Conservation (phyloP, 2,888 invertebrate genomes). For the Camponotus fellah region DNA sequence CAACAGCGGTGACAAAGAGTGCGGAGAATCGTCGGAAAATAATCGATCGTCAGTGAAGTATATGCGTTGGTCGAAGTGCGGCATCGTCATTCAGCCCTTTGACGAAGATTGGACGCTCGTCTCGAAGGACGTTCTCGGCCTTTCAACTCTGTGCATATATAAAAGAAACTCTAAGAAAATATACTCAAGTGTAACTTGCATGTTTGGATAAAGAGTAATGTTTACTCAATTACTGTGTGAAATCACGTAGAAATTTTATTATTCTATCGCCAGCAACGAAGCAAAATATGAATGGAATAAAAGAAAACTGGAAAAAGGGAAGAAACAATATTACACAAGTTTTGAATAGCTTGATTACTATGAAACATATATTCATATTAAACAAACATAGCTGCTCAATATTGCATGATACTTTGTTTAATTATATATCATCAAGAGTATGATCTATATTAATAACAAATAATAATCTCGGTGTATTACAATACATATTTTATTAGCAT, state of each 20-base stretch:
- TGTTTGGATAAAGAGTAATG: background rate
- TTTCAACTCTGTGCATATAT: background rate
- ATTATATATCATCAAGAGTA: background rate
- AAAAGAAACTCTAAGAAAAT: background rate
- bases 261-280: background rate
- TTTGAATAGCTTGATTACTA: background rate
- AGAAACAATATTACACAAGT: background rate
- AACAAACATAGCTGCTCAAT: background rate
- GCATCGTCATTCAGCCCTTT: conserved; percentile 33
- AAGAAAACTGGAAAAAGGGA: background rate
- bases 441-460: background rate
- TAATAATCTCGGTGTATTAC: background rate
- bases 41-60: conserved; percentile 43
- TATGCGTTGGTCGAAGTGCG: conserved; percentile 26
- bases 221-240: background rate
- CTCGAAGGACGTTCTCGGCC: background rate
- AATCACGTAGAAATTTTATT: background rate
- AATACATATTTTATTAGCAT: background rate
- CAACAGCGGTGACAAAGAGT: conserved; percentile 28
- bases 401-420: background rate
- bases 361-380: background rate
- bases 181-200: background rate
- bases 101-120: conserved; percentile 40
- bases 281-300: background rate
- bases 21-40: conserved; percentile 41